These are phyloP conservation scores for Tautogolabrus adspersus DNA, from an alignment of 2,113 vertebrate genomes.

Conservation along the genomic window DNA sequence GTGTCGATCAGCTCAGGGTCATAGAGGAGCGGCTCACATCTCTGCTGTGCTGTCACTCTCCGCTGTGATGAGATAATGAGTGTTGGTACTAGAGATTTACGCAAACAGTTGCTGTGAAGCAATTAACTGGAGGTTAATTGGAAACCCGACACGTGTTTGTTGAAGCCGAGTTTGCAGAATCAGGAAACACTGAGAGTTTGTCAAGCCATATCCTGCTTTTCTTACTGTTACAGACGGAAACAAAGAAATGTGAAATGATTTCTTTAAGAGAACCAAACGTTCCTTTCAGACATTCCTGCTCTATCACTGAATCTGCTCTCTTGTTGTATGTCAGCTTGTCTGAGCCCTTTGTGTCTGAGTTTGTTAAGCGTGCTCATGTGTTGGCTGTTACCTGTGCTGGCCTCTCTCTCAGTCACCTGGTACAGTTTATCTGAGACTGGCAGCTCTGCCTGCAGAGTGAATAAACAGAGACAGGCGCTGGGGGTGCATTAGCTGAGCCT, in stretches of 20 bases:
- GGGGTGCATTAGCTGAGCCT: background rate
- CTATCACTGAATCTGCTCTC: conserved; percentile 2
- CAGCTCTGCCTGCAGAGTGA: conserved; percentile 16
- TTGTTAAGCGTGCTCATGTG: conserved; percentile 29
- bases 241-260: conserved; percentile 1
- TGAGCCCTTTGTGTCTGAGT: conserved; percentile 30
- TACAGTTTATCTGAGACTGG: conserved; percentile 43
- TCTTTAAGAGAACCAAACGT: background rate
- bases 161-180: conserved; percentile 25
- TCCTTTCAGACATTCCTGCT: conserved; percentile 6
- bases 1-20: background rate
- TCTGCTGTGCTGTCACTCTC: conserved; percentile 22
- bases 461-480: conserved; percentile 20
- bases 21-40: background rate
- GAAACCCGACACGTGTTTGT: conserved; percentile 58
- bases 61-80: conserved; percentile 60
- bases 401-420: conserved; percentile 30
- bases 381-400: conserved; percentile 44
- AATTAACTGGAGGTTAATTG: conserved; percentile 70
- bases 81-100: conserved; percentile 35
- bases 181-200: background rate
- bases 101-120: conserved; percentile 53
- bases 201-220: conserved; percentile 6
- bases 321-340: conserved; percentile 17
- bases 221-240: conserved; percentile 11